phyloP scores from a whole-genome alignment of 1,140 invertebrate genomes.

The Campodea augens region DNA sequence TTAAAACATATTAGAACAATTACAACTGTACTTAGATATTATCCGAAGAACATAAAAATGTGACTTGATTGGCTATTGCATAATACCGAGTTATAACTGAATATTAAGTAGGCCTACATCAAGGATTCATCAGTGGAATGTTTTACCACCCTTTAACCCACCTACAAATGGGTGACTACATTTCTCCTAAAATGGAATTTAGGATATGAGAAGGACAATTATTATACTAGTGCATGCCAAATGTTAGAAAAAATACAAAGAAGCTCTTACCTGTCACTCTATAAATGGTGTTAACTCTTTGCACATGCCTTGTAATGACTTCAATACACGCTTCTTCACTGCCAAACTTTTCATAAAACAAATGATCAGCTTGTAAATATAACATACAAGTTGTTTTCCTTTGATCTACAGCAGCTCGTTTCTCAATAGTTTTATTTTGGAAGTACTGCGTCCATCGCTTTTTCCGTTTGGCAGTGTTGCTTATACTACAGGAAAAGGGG shows the following conservation, averaged over 20 bases:
- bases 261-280: slow-evolving; percentile 52
- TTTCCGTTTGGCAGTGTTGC: slow-evolving; percentile 3
- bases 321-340: slow-evolving; percentile 87
- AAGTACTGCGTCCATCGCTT: neutral
- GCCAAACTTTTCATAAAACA: slow-evolving; percentile 79
- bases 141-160: too few species aligned
- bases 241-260: neutral
- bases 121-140: too few species aligned
- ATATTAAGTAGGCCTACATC: too few species aligned
- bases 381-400: slow-evolving; percentile 58
- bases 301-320: slow-evolving; percentile 83
- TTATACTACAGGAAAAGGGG: too few species aligned
- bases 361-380: slow-evolving; percentile 85
- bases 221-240: neutral
- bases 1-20: too few species aligned
- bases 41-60: too few species aligned
- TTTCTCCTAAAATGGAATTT: too few species aligned
- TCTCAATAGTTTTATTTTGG: slow-evolving; percentile 21
- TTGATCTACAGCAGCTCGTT: slow-evolving; percentile 54
- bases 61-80: too few species aligned
- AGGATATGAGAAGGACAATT: too few species aligned
- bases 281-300: slow-evolving; percentile 83
- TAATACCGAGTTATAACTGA: too few species aligned
- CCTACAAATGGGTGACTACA: too few species aligned
- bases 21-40: too few species aligned